Base-by-base conservation (phyloP, 2,113 vertebrate genomes). In the Nothobranchius furzeri region DNA sequence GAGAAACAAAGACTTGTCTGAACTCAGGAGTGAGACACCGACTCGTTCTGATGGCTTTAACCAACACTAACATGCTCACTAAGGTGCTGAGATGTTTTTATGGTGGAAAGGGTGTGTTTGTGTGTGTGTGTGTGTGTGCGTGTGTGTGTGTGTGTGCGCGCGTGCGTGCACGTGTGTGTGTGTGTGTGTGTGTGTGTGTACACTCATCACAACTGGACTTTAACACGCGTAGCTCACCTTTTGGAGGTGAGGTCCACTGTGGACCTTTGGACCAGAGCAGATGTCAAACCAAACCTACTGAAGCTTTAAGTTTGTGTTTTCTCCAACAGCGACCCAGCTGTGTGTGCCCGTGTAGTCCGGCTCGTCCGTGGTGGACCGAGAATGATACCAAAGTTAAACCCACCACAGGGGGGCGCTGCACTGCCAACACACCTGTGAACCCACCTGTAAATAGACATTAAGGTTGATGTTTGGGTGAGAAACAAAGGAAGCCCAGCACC, bases 321-420 rank as follows among this genome's bases (percentile, higher is more conserved):
- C 65, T 69, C 73, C 76, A 48, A 57, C 81, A 77, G 74, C 76
- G 64, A 78, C 57, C 71, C 58, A 57, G 76, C 78, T 76, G 76
- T 17, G 72, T 75, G 85, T 85, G 80, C 77, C 83, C 82, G 87
- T 78, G 87, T 66, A 66, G 70, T 61, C 50, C 36, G 59, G 48
- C 81, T 82, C 57, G 1, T 36, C 83, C 58, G 88, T 60, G 84
- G 89, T 76, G 85, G 78, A 75, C 79, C 74, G 75, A 78, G 85
- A 89, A 85, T 86, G 84, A 92, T 89, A 91, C 91, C 91, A 92
- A 92, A 92, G 91, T 82, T 82, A 86, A 84, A 77, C 82, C 79
- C 53, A 64, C 90, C 79, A 62, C 80, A 67, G 75, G 15, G 70
- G 76, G 83, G 78, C 80, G 6, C 73, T 49, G 57, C 76, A 48